phyloP scores from a whole-genome alignment of 2,888 invertebrate genomes.

The Oscheius sp. region DNA sequence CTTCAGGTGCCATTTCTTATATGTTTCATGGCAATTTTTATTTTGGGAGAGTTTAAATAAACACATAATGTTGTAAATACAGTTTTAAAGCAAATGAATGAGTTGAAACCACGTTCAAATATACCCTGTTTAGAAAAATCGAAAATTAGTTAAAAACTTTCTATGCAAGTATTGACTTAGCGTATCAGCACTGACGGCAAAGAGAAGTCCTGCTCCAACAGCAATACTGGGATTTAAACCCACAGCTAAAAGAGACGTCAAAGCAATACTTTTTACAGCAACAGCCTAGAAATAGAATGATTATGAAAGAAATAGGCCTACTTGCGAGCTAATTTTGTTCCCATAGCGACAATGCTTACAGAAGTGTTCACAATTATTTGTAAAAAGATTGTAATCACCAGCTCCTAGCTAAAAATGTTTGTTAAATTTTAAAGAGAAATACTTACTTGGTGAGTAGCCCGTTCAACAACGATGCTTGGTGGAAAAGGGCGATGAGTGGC shows the following conservation, averaged over 20 bases:
- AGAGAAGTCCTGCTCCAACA: constrained; percentile 23
- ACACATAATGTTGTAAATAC: too few relatives aligned
- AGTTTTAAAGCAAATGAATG: too few relatives aligned
- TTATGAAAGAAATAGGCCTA: neutral
- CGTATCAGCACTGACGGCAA: constrained; percentile 13
- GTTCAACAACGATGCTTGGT: constrained; percentile 58
- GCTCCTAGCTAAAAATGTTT: constrained; percentile 63
- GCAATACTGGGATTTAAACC: constrained; percentile 22
- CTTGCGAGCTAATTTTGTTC: constrained; percentile 67
- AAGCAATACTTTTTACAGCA: constrained; percentile 18
- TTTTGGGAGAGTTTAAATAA: too few relatives aligned
- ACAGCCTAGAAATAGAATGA: constrained; percentile 16
- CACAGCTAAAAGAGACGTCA: constrained; percentile 27
- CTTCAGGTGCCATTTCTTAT: neutral
- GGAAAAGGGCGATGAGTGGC: constrained; percentile 56
- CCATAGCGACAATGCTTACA: constrained; percentile 71
- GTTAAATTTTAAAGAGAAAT: too few relatives aligned
- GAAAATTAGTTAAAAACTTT: constrained; percentile 7
- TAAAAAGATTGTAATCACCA: constrained; percentile 70
- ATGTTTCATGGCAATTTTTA: too few relatives aligned
- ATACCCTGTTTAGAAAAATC: neutral
- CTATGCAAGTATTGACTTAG: constrained; percentile 14
- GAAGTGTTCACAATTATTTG: constrained; percentile 72
- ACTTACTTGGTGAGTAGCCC: constrained; percentile 60
- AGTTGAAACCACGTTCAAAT: too few relatives aligned